Evolutionary conservation across 2,797 vertebrate species (phyloP).

Genomic region (Hypotaenidia okinawae): DNA sequence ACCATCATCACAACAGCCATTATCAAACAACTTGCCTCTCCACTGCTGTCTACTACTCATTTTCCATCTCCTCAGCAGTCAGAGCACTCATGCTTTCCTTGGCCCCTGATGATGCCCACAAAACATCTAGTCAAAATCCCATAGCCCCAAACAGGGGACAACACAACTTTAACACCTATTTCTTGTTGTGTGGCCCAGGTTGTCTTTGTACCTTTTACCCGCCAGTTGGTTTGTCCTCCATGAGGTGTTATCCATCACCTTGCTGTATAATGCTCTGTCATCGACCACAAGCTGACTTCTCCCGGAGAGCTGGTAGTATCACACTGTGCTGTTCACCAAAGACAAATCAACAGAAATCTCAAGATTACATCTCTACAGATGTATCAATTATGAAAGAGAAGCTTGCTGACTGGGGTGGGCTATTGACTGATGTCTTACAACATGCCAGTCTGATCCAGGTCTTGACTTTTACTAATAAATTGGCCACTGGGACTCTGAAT

Average conservation of each 20-base stretch:
- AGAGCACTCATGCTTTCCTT: neutral
- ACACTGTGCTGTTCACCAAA: neutral
- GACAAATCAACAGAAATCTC: neutral
- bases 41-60: neutral
- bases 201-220: neutral
- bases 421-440: neutral
- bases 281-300: accelerated
- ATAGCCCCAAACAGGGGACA: neutral
- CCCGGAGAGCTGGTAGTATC: accelerated
- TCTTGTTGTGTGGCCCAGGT: neutral
- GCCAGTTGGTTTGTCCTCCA: neutral
- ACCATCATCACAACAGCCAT: neutral
- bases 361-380: neutral
- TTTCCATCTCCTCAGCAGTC: neutral
- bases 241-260: neutral
- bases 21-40: neutral
- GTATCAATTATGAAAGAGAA: neutral
- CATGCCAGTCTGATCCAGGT: neutral
- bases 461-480: neutral
- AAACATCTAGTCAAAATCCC: neutral
- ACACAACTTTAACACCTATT: neutral
- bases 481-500: neutral
- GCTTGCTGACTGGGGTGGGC: neutral
- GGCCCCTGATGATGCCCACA: neutral
- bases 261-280: neutral